Percentiles rank a stretch among this genome's conserved stretches.
These are phyloP conservation scores for Heliconius hortense DNA, from an alignment of 2,888 invertebrate species.

Conservation along the genomic window DNA sequence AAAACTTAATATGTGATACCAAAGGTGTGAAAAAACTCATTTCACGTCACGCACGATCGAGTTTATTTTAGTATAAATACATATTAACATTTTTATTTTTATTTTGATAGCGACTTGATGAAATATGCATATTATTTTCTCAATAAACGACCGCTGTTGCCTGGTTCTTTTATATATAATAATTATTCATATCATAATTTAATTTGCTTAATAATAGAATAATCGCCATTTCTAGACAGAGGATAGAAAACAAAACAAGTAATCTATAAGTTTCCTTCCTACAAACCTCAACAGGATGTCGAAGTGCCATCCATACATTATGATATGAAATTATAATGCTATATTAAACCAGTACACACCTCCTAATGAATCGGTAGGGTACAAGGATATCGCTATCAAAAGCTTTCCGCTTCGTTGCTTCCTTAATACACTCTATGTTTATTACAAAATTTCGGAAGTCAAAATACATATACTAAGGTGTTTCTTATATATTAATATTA, in stretches of 20 bases:
- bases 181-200: too few species aligned
- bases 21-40: too few species aligned
- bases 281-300: neutral
- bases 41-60: too few species aligned
- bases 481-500: neutral
- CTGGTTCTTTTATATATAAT: too few species aligned
- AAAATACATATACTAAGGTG: neutral
- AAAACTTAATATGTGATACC: too few species aligned
- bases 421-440: conserved; percentile 40
- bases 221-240: neutral
- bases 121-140: too few species aligned
- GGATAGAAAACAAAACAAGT: neutral
- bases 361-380: conserved; percentile 37
- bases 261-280: neutral
- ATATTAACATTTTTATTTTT: too few species aligned
- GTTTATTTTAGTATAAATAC: too few species aligned
- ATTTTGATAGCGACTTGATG: too few species aligned
- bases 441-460: conserved; percentile 25
- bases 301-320: conserved; percentile 11
- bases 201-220: too few species aligned
- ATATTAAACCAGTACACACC: conserved; percentile 23
- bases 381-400: conserved; percentile 51
- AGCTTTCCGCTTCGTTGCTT: conserved; percentile 45
- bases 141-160: too few species aligned
- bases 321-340: conserved; percentile 18